phyloP scores from a whole-genome alignment of 2,113 vertebrate species.

The Elaphurus davidianus region DNA sequence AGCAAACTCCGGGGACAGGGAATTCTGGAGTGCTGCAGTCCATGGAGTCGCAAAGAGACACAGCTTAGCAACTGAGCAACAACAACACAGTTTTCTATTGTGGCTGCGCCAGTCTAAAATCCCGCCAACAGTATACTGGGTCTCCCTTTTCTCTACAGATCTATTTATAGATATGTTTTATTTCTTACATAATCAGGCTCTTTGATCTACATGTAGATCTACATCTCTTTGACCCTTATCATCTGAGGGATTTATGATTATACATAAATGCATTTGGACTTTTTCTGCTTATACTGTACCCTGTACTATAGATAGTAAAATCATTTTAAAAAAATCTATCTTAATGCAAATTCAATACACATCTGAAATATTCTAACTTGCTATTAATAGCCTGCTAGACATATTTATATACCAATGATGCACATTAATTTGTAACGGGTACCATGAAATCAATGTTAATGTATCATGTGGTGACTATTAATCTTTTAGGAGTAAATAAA shows the following conservation, averaged over 20 bases:
- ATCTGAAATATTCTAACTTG: not conserved
- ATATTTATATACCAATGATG: slow-evolving; percentile 45
- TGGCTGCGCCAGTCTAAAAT: not conserved
- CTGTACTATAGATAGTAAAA: not conserved
- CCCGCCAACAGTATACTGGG: not conserved
- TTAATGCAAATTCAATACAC: not conserved
- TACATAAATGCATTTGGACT: not conserved
- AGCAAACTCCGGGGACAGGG: not conserved
- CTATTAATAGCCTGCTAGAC: not conserved
- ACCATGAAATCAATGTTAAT: slow-evolving; percentile 76
- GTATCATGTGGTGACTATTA: slow-evolving; percentile 48
- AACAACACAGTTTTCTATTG: not conserved
- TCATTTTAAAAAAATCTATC: not conserved
- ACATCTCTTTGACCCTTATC: not conserved
- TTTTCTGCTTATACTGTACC: not conserved
- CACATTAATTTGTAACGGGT: slow-evolving; percentile 54
- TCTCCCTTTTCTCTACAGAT: not conserved
- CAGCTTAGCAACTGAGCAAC: not conserved
- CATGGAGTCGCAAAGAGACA: not conserved
- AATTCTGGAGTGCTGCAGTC: not conserved
- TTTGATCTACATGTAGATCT: not conserved
- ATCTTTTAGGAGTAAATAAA: slow-evolving; percentile 75
- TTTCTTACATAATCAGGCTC: not conserved
- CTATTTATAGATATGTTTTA: not conserved
- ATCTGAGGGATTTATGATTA: not conserved